Evolutionary conservation across 1,140 invertebrate genomes (phyloP), one percentile per base, ranked within the genome.

Genomic region (Nasonia longicornis): DNA sequence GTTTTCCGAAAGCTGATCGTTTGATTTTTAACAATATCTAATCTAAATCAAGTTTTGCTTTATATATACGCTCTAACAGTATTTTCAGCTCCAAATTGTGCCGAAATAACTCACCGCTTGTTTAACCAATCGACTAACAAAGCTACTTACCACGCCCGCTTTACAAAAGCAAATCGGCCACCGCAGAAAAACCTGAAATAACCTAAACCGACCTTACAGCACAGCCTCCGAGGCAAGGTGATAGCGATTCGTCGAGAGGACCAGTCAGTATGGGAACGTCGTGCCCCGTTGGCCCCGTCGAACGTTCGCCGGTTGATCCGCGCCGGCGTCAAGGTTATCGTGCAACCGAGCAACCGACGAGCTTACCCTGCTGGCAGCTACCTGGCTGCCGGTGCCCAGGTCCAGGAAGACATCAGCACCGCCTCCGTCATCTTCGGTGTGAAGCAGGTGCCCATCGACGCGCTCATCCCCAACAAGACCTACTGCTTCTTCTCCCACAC

Each of bases 401-500:
- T 99, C 31, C 96, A 98, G 88, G 99, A 99, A 90, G 98, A 99
- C 86, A 97, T 99, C 45, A 97, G 95, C 84, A 97, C 99, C 86
- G 98, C 98, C 0, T 95, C 95, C 6, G 95, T 99, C 0, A 98
- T 99, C 74, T 97, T 99, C 85, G 98, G 98, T 0, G 98, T 99
- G 0, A 99, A 99, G 87, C 97, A 99, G 92, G 97, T 98, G 1
- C 98, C 98, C 0, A 94, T 99, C 12, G 99, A 99, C 88, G 92
- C 95, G 0, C 90, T 99, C 0, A 95, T 99, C 78, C 97, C 98
- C 0, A 95, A 98, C 85, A 99, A 98, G 89, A 99, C 98, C 0
- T 99, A 99, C 86, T 99, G 97, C 84, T 97, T 99, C 89, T 99
- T 99, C 89, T 99, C 98, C 1, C 99, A 99, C 88, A 99, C 98